Percentiles rank a stretch among this genome's conserved stretches.
phyloP scores from a whole-genome alignment of 2,797 vertebrate genomes.

The Gallinago stenura region DNA sequence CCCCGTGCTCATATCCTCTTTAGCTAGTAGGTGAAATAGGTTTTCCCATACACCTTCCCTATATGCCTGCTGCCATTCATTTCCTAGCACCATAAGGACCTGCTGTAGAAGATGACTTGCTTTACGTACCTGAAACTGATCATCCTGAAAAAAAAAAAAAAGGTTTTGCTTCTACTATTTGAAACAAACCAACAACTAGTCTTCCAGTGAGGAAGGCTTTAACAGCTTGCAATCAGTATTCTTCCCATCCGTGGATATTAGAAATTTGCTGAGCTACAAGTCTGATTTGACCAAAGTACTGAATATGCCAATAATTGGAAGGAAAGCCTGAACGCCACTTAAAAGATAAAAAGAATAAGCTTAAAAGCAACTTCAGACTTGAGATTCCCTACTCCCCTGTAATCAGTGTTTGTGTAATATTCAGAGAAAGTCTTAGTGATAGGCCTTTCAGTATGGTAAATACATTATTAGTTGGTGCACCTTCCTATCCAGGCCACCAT shows the following conservation, averaged over 20 bases:
- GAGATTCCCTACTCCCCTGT: neutral
- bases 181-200: neutral
- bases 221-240: neutral
- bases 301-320: neutral
- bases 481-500: neutral
- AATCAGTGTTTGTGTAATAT: neutral
- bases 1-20: neutral
- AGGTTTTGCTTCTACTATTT: neutral
- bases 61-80: neutral
- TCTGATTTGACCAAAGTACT: neutral
- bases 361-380: neutral
- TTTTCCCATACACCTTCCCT: neutral
- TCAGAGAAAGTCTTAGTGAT: neutral
- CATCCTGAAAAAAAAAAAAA: neutral
- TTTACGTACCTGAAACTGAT: neutral
- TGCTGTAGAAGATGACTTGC: neutral
- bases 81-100: neutral
- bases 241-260: neutral
- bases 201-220: neutral
- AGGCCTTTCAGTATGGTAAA: neutral
- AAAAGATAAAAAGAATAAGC: neutral
- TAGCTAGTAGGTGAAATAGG: neutral
- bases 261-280: neutral
- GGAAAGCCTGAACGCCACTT: neutral
- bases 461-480: neutral